phyloP scores from a whole-genome alignment of 2,888 invertebrate species.

The Hymenopus coronatus region DNA sequence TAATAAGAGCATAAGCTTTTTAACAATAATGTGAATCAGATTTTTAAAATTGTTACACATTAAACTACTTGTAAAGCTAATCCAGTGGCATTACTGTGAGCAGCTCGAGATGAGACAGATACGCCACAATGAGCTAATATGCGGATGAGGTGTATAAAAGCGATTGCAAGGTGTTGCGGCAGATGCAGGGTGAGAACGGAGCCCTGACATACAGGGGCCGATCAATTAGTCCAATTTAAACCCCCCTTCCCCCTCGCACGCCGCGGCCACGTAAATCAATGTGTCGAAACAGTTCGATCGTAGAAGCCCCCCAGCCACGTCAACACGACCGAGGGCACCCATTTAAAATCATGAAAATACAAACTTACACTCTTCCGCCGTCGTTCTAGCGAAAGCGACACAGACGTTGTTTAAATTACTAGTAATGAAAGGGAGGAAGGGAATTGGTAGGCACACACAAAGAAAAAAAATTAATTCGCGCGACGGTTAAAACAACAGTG shows the following conservation, averaged over 20 bases:
- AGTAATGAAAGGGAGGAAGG: background rate
- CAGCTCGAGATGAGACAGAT: no score
- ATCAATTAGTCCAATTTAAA: conserved; percentile 10
- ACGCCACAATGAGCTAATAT: background rate
- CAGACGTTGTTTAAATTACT: background rate
- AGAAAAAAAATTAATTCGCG: background rate
- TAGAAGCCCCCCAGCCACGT: background rate
- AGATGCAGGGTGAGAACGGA: background rate
- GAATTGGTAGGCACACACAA: background rate
- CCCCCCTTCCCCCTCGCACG: background rate
- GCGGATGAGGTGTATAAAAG: background rate
- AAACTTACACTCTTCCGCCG: background rate
- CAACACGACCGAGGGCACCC: background rate
- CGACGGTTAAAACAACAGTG: background rate
- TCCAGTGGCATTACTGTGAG: no score
- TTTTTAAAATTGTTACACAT: no score
- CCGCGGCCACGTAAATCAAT: background rate
- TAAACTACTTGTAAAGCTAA: no score
- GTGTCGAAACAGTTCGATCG: background rate
- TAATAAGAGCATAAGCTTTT: no score
- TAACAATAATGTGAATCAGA: no score
- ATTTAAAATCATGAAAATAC: background rate
- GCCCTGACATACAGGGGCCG: background rate
- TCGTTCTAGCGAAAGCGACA: background rate
- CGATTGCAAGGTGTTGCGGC: background rate